A percentile compares a stretch with the other conserved stretches of the same genome.
phyloP scores from a whole-genome alignment of 2,113 vertebrate species.

The Herpetotheres cachinnans region DNA sequence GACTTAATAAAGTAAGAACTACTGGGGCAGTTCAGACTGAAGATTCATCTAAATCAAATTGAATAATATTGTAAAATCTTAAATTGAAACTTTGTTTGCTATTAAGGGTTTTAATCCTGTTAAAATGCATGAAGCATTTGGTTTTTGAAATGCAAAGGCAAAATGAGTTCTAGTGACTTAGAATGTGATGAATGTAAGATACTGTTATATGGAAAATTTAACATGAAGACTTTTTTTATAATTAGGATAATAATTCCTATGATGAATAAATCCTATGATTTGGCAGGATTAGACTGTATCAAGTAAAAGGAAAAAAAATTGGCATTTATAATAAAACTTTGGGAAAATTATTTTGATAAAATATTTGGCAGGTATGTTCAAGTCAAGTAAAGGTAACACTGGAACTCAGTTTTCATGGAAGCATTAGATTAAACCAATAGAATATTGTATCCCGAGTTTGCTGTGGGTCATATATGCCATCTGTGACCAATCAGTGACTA shows the following conservation, averaged over 20 bases:
- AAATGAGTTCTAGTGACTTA: background rate
- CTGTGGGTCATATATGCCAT: background rate
- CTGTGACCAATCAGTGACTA: rapidly evolving
- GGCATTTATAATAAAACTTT: background rate
- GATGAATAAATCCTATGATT: background rate
- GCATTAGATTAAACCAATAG: background rate
- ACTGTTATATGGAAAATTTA: background rate
- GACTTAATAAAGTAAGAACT: background rate
- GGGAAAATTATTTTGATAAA: background rate
- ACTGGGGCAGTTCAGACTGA: background rate
- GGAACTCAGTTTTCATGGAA: background rate
- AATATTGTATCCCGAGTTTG: background rate
- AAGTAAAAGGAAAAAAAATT: background rate
- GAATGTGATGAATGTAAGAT: background rate
- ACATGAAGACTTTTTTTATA: background rate
- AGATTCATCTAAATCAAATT: background rate
- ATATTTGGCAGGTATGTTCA: background rate
- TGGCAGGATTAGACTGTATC: background rate
- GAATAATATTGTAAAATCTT: background rate
- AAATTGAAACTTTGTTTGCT: background rate
- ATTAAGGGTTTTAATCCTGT: background rate
- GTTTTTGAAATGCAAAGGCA: background rate
- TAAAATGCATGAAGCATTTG: background rate
- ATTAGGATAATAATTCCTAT: background rate
- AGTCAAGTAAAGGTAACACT: background rate